These are phyloP conservation scores for Thaleichthys pacificus DNA, from an alignment of 2,797 vertebrate species.

Conservation along the genomic window DNA sequence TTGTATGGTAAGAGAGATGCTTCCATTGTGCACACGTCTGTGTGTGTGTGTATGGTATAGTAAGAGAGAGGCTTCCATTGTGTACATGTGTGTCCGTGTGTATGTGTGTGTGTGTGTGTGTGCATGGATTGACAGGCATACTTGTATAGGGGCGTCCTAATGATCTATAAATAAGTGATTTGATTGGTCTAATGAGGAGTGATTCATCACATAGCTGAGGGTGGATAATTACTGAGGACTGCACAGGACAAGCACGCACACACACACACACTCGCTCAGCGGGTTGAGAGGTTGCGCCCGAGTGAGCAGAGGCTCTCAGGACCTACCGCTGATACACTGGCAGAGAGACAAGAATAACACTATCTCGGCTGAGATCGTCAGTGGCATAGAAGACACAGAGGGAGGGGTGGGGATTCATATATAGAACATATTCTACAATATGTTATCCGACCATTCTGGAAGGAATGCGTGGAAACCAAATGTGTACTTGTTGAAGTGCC, in stretches of 20 bases:
- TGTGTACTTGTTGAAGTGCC: too few species aligned
- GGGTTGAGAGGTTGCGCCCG: constrained; percentile 23
- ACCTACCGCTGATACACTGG: constrained; percentile 20
- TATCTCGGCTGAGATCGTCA: constrained; percentile 20
- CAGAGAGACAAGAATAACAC: constrained; percentile 36
- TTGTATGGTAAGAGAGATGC: not conserved
- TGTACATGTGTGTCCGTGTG: not conserved
- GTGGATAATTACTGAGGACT: constrained; percentile 51
- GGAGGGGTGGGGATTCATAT: not conserved
- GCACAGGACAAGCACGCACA: constrained; percentile 4
- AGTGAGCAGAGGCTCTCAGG: constrained; percentile 8
- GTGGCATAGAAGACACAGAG: not conserved
- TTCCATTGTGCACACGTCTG: not conserved
- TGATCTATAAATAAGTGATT: constrained; percentile 63
- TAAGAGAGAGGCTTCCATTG: not conserved
- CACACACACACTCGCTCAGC: constrained; percentile 16
- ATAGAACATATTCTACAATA: not conserved
- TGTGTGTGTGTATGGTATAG: constrained; percentile 3
- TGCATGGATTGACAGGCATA: constrained; percentile 10
- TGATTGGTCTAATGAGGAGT: constrained; percentile 60
- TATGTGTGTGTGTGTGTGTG: constrained; percentile 17
- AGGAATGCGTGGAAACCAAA: too few species aligned
- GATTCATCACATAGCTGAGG: constrained; percentile 49
- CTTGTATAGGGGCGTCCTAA: constrained; percentile 49
- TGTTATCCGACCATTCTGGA: too few species aligned